These are phyloP conservation scores for Dasyprocta punctata DNA, from an alignment of 2,113 vertebrate genomes.

Conservation along the genomic window DNA sequence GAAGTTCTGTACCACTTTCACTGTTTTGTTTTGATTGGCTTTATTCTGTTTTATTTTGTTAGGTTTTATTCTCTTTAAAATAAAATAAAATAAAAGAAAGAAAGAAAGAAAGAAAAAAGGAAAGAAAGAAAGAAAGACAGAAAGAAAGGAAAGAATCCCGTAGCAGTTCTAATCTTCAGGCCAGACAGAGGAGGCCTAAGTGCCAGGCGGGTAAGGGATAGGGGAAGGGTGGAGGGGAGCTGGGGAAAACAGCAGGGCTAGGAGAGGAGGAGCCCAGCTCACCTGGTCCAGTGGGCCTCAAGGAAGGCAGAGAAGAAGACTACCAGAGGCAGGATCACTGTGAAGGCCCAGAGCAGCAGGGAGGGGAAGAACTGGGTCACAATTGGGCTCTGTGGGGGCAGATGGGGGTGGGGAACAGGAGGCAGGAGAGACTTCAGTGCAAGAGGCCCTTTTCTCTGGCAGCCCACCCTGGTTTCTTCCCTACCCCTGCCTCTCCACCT, in stretches of 20 bases:
- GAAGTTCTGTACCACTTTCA: too few relatives aligned
- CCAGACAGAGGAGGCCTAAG: rapidly evolving
- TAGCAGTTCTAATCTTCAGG: background rate
- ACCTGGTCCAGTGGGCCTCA: constrained; percentile 98
- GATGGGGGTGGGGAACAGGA: background rate
- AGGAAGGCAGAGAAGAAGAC: constrained; percentile 97
- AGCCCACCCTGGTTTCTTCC: background rate
- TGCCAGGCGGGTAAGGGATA: background rate
- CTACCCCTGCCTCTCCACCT: background rate
- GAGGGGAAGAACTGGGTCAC: constrained; percentile 98
- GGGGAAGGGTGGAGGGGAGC: background rate
- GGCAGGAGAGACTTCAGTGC: constrained; percentile 1
- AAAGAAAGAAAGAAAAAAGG: too few relatives aligned
- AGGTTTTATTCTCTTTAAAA: too few relatives aligned
- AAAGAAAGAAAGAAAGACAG: too few relatives aligned
- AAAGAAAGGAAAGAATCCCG: background rate
- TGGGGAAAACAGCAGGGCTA: background rate
- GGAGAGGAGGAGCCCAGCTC: constrained; percentile 45
- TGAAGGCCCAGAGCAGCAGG: constrained; percentile 96
- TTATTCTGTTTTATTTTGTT: too few relatives aligned
- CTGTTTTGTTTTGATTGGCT: too few relatives aligned
- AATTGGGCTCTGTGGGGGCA: constrained; percentile 91
- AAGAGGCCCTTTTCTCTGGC: background rate
- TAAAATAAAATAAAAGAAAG: too few relatives aligned
- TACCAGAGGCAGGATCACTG: constrained; percentile 94